These are phyloP conservation scores for Acanthococcus lagerstroemiae DNA, from an alignment of 2,888 invertebrate species.

Conservation along the genomic window DNA sequence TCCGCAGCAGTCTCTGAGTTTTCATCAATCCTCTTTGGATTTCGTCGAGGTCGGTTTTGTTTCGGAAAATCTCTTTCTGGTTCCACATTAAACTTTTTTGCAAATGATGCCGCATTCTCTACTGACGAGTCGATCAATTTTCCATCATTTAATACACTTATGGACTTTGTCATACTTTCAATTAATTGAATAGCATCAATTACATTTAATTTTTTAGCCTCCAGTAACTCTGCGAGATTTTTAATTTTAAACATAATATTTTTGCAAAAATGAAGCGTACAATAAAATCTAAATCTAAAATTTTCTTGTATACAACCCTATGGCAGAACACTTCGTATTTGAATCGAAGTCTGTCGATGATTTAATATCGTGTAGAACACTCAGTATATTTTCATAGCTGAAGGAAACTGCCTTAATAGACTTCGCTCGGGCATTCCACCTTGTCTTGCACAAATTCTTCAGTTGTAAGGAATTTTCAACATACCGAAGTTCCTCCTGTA, in stretches of 20 bases:
- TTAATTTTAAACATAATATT: constrained; percentile 19
- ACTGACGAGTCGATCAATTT: too few relatives aligned
- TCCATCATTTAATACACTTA: too few relatives aligned
- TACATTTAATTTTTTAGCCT: too few relatives aligned
- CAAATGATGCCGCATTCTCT: constrained; percentile 15
- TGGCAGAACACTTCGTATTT: constrained; percentile 16
- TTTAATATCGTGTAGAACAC: constrained; percentile 18
- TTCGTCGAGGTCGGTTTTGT: constrained; percentile 5
- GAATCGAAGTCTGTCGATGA: too few relatives aligned
- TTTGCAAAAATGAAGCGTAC: constrained; percentile 13
- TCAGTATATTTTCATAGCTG: constrained; percentile 5
- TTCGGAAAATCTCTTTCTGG: constrained; percentile 20
- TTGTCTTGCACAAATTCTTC: too few relatives aligned
- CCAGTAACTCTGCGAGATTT: too few relatives aligned
- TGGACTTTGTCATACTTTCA: not conserved
- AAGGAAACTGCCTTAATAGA: too few relatives aligned
- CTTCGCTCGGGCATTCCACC: too few relatives aligned
- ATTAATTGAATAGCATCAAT: too few relatives aligned
- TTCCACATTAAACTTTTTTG: constrained; percentile 23
- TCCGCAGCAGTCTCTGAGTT: too few relatives aligned
- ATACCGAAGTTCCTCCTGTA: too few relatives aligned
- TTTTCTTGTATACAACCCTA: constrained; percentile 16
- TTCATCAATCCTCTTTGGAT: constrained; percentile 15
- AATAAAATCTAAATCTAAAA: constrained; percentile 15
- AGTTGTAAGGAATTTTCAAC: constrained; percentile 18